Evolutionary conservation across 2,888 invertebrate species (phyloP).

Genomic region (Lumbricus terrestris): DNA sequence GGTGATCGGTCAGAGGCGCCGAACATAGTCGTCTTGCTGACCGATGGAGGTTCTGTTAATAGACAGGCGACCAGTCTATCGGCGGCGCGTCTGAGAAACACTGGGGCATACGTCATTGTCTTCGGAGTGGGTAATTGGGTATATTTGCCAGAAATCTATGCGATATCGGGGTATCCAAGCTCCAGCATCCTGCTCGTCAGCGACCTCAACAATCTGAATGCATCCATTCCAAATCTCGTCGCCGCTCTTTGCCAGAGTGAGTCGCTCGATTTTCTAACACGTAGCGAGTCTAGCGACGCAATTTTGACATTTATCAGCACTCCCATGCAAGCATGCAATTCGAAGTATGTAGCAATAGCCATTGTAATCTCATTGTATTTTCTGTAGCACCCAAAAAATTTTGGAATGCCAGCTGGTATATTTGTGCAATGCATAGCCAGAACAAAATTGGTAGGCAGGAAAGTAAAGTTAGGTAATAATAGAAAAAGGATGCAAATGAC

Average conservation of each 20-base stretch:
- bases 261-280: too few species aligned
- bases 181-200: background rate
- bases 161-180: constrained; percentile 10
- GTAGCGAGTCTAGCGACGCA: too few species aligned
- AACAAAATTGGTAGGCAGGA: background rate
- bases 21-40: constrained; percentile 7
- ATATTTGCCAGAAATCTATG: background rate
- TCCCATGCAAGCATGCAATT: background rate
- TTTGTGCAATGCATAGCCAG: background rate
- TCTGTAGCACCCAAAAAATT: background rate
- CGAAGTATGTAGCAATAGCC: background rate
- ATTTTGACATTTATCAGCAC: background rate
- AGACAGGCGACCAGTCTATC: background rate
- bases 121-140: constrained; percentile 18
- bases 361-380: background rate
- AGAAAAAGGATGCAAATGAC: too few species aligned
- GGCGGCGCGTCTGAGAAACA: constrained; percentile 5
- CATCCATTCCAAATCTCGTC: background rate
- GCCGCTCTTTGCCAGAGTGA: background rate
- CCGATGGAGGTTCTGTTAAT: constrained; percentile 23
- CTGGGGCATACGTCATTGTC: background rate
- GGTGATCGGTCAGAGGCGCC: background rate
- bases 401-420: background rate
- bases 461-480: too few species aligned
- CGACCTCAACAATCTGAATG: background rate